Evolutionary conservation across 2,888 invertebrate species (phyloP), one percentile per base, ranked within the genome.

Genomic region (Panzeria rudis): DNA sequence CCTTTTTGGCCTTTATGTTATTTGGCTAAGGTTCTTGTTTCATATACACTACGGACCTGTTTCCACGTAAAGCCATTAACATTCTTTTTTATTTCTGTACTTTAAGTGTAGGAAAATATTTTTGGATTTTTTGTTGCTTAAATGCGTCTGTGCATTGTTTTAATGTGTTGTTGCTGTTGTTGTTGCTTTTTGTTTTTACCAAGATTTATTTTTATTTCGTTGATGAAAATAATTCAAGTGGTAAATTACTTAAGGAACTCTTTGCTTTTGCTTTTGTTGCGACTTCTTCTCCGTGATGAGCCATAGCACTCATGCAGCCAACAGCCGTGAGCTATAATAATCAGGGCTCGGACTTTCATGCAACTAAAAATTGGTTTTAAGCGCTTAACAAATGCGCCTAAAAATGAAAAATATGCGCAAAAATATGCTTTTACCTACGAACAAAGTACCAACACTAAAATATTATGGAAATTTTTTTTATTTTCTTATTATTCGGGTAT

Each of bases 161-260:
- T 61, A 17, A 35, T 38, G n/a, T 38, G 2, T 38, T 38, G 38
- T 52, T 32, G 41, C 23, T 66, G 23, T 61, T 47, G n/a, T 32
- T 54, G 13, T 64, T 54, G 3, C 56, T 64, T 7, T 76, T 76
- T 62, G 0, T 64, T 59, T 44, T n/a, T 25, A 11, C 29, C 11
- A 78, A 69, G 69, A 83, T 73, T 73, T 83, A 73, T 73, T 82
- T 82, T 69, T 62, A 71, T 71, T 71, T 61, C 47, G 64, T 20
- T 78, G 78, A 83, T 78, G 78, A 83, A n/a, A 79, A 69, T 79
- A 83, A 83, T 83, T 83, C 83, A 79, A 79, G 79, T 79, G 84
- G 61, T 64, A 84, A 79, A 84, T 79, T 79, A 80, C 84, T 75
- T 64, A 79, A 75, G 75, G 69, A 84, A 82, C 69, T 82, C 82